phyloP scores from a whole-genome alignment of 2,888 invertebrate species.

The Tipula unca region DNA sequence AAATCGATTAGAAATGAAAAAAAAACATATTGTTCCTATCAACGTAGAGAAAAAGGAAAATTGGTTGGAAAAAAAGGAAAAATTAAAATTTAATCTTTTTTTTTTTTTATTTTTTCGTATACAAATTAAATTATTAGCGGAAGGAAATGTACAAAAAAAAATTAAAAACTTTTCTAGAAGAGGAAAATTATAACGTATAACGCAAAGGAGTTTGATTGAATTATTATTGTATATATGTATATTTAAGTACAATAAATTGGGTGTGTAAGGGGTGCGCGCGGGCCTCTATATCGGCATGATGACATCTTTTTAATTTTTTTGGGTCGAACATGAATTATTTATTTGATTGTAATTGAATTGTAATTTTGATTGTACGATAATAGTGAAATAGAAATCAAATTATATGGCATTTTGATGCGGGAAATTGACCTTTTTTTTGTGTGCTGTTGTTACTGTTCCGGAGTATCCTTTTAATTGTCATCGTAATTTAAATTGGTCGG shows the following conservation, averaged over 20 bases:
- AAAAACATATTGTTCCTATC: neutral
- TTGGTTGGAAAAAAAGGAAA: neutral
- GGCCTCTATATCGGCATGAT: neutral
- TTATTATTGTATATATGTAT: neutral
- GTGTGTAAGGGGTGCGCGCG: neutral
- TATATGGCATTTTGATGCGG: neutral
- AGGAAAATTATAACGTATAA: neutral
- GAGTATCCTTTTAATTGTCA: neutral
- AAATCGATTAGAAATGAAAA: neutral
- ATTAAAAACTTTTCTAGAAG: neutral
- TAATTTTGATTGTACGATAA: neutral
- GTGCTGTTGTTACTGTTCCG: neutral
- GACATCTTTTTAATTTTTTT: neutral
- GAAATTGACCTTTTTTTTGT: neutral
- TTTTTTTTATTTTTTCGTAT: neutral
- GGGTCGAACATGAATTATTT: neutral
- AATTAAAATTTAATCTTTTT: neutral
- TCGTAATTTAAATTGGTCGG: neutral
- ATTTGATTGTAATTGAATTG: neutral
- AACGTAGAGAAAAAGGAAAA: neutral
- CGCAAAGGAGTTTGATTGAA: neutral
- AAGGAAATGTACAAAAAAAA: neutral
- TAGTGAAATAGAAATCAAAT: neutral
- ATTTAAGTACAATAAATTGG: neutral
- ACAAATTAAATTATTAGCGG: conserved; percentile 9